Percentiles rank a stretch among this genome's conserved stretches.
Evolutionary conservation across 2,888 invertebrate genomes (phyloP).

Genomic region (Mesochorus sp.): DNA sequence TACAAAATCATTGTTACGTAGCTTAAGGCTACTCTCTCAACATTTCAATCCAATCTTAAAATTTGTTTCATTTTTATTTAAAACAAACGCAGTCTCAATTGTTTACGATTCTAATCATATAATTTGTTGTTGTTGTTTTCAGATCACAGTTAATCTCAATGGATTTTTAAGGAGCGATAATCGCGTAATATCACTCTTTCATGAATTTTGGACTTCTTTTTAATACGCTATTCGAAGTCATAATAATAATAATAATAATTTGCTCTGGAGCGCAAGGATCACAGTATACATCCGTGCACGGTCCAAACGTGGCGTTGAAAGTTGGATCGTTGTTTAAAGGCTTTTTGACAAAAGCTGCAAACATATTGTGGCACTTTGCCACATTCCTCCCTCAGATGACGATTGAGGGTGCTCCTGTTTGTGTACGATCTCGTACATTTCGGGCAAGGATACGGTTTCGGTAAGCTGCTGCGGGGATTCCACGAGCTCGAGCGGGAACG

Average conservation of each 20-base stretch:
- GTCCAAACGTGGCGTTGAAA: slow-evolving; percentile 75
- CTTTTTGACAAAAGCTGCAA: slow-evolving; percentile 76
- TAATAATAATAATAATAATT: slow-evolving; percentile 9
- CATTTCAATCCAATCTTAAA: neutral
- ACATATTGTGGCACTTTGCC: slow-evolving; percentile 76
- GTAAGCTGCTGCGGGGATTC: slow-evolving; percentile 45
- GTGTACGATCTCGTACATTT: slow-evolving; percentile 75
- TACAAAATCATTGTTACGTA: slow-evolving; percentile 52
- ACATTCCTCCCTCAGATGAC: slow-evolving; percentile 80
- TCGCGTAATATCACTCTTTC: neutral
- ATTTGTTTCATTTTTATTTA: too few relatives aligned
- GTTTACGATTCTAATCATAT: slow-evolving; percentile 7
- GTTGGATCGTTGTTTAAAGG: slow-evolving; percentile 75
- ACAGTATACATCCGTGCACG: slow-evolving; percentile 69
- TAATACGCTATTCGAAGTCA: neutral
- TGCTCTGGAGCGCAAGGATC: slow-evolving; percentile 23
- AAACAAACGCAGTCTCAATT: too few relatives aligned
- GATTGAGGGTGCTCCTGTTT: slow-evolving; percentile 86
- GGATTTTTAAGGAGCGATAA: slow-evolving; percentile 12
- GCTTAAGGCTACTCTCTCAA: slow-evolving; percentile 30
- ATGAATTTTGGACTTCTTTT: neutral
- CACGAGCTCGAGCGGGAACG: slow-evolving; percentile 51
- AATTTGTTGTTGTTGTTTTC: neutral
- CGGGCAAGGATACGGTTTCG: slow-evolving; percentile 68
- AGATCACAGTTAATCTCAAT: slow-evolving; percentile 14